These are phyloP conservation scores for Cheilinus undulatus DNA, from an alignment of 2,113 vertebrate genomes.

Conservation along the genomic window DNA sequence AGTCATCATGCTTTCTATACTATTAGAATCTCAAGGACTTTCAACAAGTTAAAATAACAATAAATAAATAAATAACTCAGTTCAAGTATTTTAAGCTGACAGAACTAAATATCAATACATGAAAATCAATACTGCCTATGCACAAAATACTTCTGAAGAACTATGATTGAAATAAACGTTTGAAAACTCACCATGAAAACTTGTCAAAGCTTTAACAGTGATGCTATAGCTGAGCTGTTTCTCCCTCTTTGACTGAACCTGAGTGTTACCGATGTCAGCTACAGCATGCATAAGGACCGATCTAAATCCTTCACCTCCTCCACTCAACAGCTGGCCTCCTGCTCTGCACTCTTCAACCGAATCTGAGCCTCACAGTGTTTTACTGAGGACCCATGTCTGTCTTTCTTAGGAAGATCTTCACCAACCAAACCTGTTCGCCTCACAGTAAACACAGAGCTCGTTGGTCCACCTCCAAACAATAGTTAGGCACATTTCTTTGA, in stretches of 20 bases:
- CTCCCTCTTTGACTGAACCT: neutral
- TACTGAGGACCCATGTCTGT: neutral
- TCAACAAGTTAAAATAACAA: too few relatives aligned
- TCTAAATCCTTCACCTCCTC: neutral
- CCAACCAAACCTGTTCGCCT: neutral
- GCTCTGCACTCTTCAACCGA: neutral
- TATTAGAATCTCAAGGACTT: too few relatives aligned
- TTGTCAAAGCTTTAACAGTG: neutral
- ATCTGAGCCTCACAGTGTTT: neutral
- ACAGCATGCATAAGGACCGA: neutral
- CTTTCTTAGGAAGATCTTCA: neutral
- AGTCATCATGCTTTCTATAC: too few relatives aligned
- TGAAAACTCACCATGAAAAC: constrained; percentile 4
- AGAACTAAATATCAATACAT: too few relatives aligned
- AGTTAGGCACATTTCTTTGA: neutral
- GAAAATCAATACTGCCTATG: too few relatives aligned
- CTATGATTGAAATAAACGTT: too few relatives aligned
- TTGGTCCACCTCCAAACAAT: neutral
- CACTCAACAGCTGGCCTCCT: neutral
- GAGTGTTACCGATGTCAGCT: neutral
- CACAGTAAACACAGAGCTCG: neutral
- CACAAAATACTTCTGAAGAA: neutral
- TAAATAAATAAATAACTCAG: too few relatives aligned
- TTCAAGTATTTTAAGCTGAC: too few relatives aligned
- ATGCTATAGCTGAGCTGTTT: neutral